These are phyloP conservation scores for Portunus trituberculatus DNA, from an alignment of 1,140 invertebrate species.

Conservation along the genomic window DNA sequence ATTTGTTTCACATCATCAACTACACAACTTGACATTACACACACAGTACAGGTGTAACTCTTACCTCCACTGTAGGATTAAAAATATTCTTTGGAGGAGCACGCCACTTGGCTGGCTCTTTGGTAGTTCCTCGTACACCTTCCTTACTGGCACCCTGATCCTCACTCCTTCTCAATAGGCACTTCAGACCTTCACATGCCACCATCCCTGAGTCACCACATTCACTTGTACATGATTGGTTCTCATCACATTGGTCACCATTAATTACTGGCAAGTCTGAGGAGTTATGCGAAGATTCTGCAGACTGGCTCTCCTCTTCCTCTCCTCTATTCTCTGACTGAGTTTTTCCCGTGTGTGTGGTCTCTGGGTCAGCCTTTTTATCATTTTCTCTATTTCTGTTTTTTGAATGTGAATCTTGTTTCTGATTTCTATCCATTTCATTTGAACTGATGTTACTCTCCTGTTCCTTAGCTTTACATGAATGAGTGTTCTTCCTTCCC, in stretches of 20 bases:
- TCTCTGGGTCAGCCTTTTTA: not conserved
- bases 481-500: not conserved
- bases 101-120: conserved; percentile 83
- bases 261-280: not conserved
- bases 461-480: too few relatives aligned
- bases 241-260: not conserved
- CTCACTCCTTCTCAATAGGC: conserved; percentile 59
- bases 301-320: not conserved
- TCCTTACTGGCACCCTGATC: too few relatives aligned
- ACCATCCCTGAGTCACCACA: not conserved
- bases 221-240: not conserved
- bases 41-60: conserved; percentile 6
- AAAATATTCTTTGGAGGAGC: conserved; percentile 89
- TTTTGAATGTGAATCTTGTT: too few relatives aligned
- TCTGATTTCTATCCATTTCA: too few relatives aligned
- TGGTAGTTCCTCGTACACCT: not conserved
- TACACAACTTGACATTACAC: not conserved
- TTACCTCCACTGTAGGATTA: conserved; percentile 88
- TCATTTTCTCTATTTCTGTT: not conserved
- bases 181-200: conserved; percentile 64
- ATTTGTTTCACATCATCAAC: too few relatives aligned
- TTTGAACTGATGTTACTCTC: too few relatives aligned
- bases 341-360: not conserved
- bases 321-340: not conserved
- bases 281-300: not conserved